These are phyloP conservation scores for Lacerta bilineata DNA, from an alignment of 2,797 vertebrate genomes.

Conservation along the genomic window DNA sequence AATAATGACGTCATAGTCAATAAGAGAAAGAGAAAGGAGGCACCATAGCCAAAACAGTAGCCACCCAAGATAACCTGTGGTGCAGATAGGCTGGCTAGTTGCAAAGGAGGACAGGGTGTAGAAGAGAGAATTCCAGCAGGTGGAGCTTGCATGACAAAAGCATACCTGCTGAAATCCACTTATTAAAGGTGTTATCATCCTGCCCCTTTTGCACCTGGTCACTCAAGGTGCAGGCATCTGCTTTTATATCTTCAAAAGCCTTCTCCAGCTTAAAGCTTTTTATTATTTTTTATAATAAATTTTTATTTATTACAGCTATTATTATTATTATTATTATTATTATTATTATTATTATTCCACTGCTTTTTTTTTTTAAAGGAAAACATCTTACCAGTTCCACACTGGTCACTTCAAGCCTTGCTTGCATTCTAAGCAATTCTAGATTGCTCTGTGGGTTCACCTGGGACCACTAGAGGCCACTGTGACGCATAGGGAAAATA, in stretches of 20 bases:
- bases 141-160: too few relatives aligned
- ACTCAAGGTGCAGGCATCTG: too few relatives aligned
- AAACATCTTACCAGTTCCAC: background rate
- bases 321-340: too few relatives aligned
- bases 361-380: too few relatives aligned
- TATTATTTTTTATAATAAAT: background rate
- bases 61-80: background rate
- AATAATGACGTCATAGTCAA: background rate
- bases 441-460: background rate
- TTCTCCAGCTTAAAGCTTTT: background rate
- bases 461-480: conserved; percentile 12
- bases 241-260: background rate
- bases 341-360: too few relatives aligned
- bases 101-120: too few relatives aligned
- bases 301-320: too few relatives aligned
- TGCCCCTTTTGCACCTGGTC: too few relatives aligned
- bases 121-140: too few relatives aligned
- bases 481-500: background rate
- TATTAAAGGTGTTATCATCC: too few relatives aligned
- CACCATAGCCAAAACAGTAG: background rate
- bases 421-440: background rate
- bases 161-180: too few relatives aligned
- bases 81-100: background rate
- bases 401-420: background rate
- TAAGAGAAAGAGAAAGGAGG: background rate